Percentiles rank a stretch among this genome's conserved stretches.
Evolutionary conservation across 2,797 vertebrate genomes (phyloP).

Genomic region (Sandelia bainsii): DNA sequence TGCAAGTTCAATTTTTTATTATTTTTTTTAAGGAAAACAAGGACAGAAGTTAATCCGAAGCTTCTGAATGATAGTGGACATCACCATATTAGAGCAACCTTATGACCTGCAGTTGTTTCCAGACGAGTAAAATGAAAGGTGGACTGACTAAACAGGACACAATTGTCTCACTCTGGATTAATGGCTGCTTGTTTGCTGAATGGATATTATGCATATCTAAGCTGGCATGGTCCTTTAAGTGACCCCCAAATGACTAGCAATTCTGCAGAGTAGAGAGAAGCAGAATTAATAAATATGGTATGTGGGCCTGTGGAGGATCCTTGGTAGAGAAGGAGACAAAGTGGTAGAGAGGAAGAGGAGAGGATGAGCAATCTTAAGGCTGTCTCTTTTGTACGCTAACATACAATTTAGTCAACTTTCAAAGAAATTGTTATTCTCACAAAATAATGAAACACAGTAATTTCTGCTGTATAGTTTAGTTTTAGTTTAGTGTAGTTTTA

Average conservation of each 20-base stretch:
- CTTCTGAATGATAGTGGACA: too few relatives aligned
- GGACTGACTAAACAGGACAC: constrained; percentile 37
- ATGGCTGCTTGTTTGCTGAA: constrained; percentile 46
- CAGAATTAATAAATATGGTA: constrained; percentile 54
- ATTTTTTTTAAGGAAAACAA: too few relatives aligned
- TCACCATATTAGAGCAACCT: too few relatives aligned
- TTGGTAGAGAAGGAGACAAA: constrained; percentile 14
- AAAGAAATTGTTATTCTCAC: background rate
- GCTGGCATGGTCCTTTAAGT: constrained; percentile 31
- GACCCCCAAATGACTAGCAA: constrained; percentile 26
- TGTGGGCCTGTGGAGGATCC: constrained; percentile 25
- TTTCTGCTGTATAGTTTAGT: background rate
- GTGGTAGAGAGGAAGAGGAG: constrained; percentile 5
- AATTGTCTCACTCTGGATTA: constrained; percentile 25
- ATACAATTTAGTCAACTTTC: background rate
- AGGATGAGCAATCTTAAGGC: constrained; percentile 18
- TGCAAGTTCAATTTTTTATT: too few relatives aligned
- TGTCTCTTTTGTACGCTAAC: background rate
- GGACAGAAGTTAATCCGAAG: too few relatives aligned
- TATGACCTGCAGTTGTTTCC: too few relatives aligned
- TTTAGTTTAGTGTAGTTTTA: background rate
- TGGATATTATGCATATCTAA: constrained; percentile 40
- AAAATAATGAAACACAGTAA: background rate
- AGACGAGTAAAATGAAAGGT: background rate
- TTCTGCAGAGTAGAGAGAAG: constrained; percentile 46